Base-by-base conservation (phyloP, 92 coral and sea anemone species). In the Zoanthus solanderi region DNA sequence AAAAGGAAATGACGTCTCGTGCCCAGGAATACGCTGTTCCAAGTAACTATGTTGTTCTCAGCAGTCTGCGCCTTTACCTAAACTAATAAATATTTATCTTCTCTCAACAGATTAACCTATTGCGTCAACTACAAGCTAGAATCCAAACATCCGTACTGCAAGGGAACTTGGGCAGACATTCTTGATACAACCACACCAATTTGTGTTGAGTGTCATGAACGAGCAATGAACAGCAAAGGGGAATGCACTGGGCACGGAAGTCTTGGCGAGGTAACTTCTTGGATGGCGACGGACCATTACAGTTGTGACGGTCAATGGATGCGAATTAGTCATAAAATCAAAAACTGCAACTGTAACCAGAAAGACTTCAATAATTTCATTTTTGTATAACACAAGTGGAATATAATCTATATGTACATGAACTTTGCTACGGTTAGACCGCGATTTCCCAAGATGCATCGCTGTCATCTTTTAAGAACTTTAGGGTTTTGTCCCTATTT, bases 301-400 rank as follows among this genome's bases (percentile, higher is more conserved):
- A 95, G 94, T 56, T 97, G 99, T 68, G 92, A 95, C 79, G 99
- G 99, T 75, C 96, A 91, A 86, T 97, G 99, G 99, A 93, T 96
- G 47, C 88, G 95, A 86, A 87, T 97, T 47, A 93, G 97, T 29
- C 96, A 92, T 72, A 80, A 79, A 90, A 92, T 97, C 50, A 85
- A 87, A 6, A 87, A 92, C 78, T 97, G 99, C 78, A 86, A 89
- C 78, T 94, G 98, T 83, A 83, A 91, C 42, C 89, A 94, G 87
- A 71, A 94, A 72, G 77, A 85, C 44, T 97, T 97, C 90, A 96
- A 94, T 83, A 97, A 95, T 88, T 97, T 95, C 71, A 95, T 95
- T 72, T 97, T 97, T 88, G 94, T 97, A 88, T 97, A 89, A 95
- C 42, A 87, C 28, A 18, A 31, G 8, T 63, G n/a, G 30, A 63